A percentile compares a stretch with the other conserved stretches of the same genome.
Conservation (phyloP, 1,140 invertebrate genomes). For the Arion vulgaris region DNA sequence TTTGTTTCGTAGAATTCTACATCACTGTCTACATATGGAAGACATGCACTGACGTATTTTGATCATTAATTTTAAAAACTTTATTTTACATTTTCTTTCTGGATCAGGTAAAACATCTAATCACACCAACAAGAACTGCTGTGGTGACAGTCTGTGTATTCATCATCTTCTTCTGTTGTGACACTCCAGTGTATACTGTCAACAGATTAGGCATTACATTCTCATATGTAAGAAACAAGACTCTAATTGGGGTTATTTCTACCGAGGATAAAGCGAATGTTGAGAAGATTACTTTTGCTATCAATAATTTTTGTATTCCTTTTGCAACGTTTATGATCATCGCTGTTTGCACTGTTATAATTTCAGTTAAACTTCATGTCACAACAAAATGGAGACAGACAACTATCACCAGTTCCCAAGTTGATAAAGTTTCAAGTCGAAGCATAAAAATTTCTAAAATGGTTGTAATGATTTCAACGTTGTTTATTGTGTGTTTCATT, state of each 20-base stretch:
- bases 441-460: slow-evolving; percentile 11
- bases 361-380: neutral
- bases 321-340: neutral
- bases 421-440: neutral
- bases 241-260: neutral
- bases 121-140: too few relatives aligned
- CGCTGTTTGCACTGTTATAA: neutral
- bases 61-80: too few relatives aligned
- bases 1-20: too few relatives aligned
- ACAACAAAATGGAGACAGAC: neutral
- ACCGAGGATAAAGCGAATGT: neutral
- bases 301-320: slow-evolving; percentile 15
- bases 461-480: too few relatives aligned
- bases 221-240: slow-evolving; percentile 2
- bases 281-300: neutral
- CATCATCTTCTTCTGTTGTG: too few relatives aligned
- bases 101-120: too few relatives aligned
- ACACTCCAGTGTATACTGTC: too few relatives aligned
- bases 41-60: too few relatives aligned
- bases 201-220: too few relatives aligned
- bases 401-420: neutral
- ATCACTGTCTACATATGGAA: too few relatives aligned
- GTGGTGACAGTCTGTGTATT: too few relatives aligned
- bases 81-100: too few relatives aligned
- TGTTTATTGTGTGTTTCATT: neutral